Evolutionary conservation across 1,140 invertebrate genomes (phyloP).

Genomic region (Goniozus legneri): DNA sequence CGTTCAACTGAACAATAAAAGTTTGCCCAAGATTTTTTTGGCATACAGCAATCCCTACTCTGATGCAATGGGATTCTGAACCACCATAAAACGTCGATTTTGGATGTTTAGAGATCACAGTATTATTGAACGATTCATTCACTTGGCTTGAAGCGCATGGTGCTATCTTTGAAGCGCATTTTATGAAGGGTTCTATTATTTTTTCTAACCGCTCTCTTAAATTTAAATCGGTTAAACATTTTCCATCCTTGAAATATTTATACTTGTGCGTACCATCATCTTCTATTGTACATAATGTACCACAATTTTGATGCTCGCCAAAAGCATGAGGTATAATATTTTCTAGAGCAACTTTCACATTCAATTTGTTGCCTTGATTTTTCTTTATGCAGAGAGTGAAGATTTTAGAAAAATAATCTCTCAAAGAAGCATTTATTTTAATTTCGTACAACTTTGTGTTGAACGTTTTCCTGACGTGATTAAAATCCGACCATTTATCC

Average conservation of each 20-base stretch:
- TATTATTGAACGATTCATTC: constrained; percentile 12
- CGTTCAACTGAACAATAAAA: constrained; percentile 5
- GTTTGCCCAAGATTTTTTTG: constrained; percentile 11
- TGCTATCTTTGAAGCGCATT: constrained; percentile 2
- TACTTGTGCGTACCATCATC: constrained; percentile 1
- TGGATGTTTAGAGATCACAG: constrained; percentile 8
- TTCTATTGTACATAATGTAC: constrained; percentile 1
- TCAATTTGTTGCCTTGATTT: not conserved
- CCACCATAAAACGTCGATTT: constrained; percentile 12
- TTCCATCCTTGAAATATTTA: constrained; percentile 10
- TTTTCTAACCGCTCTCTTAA: constrained; percentile 7
- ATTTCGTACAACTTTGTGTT: constrained; percentile 8
- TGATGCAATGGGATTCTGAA: constrained; percentile 8
- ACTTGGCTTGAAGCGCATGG: constrained; percentile 11
- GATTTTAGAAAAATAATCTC: constrained; percentile 9
- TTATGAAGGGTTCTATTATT: constrained; percentile 8
- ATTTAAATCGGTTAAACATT: constrained; percentile 7
- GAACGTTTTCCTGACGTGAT: constrained; percentile 5
- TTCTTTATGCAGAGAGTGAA: constrained; percentile 1
- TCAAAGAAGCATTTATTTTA: not conserved
- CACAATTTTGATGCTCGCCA: constrained; percentile 5
- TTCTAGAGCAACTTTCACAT: constrained; percentile 4
- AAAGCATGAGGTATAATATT: constrained; percentile 8
- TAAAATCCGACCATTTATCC: constrained; percentile 11
- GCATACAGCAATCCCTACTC: constrained; percentile 9